Evolutionary conservation across 2,888 invertebrate species (phyloP), one percentile per base, ranked within the genome.

Genomic region (Barypeithes pellucidus): DNA sequence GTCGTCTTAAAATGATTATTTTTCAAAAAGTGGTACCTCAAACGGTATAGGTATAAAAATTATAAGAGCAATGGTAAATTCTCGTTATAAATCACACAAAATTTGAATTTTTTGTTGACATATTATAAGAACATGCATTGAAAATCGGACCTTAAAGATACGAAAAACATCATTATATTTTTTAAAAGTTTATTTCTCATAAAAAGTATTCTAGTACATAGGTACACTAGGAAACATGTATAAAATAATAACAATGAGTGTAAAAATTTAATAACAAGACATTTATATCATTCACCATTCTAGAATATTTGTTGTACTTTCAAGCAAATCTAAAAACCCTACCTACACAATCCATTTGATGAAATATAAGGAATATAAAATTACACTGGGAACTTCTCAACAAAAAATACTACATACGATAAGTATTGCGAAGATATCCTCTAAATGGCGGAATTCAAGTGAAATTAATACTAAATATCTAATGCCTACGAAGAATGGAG

Each of bases 181-280:
- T 39, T 39, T 12, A 36, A 11, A 36, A 39, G 12, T 39, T 39
- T 39, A 39, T 39, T 39, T 39, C 8, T 39, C 12, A 39, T 39
- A 39, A 12, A 39, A 39, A 39, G 39, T 1, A n/a, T n/a, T 39
- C 39, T 39, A 39, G n/a, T 1, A 39, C 39, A 4, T 12, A 4
- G n/a, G 39, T n/a, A 39, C 8, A 39, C 39, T 39, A 39, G 39
- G 39, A 39, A 39, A 39, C 39, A 39, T 39, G 39, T 39, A 39
- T 39, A 39, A 39, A 39, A 3, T n/a, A 39, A 39, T 39, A 39
- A 39, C 39, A 39, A 39, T n/a, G 9, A 39, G 39, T 39, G 39
- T 39, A 39, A 39, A 33, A 33, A n/a, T 29, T 39, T 12, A 39
- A 39, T 39, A n/a, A 39, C 39, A 39, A n/a, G 1, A 39, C 39